phyloP scores from a whole-genome alignment of 2,888 invertebrate species.

The Aradus depressus region DNA sequence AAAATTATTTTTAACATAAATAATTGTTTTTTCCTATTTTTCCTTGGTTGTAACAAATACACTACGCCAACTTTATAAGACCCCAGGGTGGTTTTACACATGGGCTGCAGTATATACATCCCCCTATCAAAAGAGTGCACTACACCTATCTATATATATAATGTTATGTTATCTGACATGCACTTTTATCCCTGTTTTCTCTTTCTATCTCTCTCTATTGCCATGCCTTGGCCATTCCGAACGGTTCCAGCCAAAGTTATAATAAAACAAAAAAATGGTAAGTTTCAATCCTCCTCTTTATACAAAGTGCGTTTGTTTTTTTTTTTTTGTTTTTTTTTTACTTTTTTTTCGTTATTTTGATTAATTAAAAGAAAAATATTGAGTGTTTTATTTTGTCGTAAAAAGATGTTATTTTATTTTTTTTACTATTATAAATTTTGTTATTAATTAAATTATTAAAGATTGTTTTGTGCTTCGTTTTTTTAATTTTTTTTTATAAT shows the following conservation, averaged over 20 bases:
- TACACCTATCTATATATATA: too few species aligned
- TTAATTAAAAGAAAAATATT: constrained; percentile 15
- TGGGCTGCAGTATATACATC: too few species aligned
- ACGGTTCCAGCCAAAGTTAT: constrained; percentile 39
- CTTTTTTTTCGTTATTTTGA: constrained; percentile 21
- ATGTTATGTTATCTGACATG: constrained; percentile 30
- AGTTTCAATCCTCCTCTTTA: constrained; percentile 33
- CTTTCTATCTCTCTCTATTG: constrained; percentile 30
- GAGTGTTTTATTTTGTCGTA: constrained; percentile 22
- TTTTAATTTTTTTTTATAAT: constrained; percentile 25
- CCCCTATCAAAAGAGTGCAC: too few species aligned
- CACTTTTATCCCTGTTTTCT: constrained; percentile 31
- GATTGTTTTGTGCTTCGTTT: constrained; percentile 25
- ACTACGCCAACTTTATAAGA: too few species aligned
- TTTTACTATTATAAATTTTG: constrained; percentile 21
- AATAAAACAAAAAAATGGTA: constrained; percentile 42
- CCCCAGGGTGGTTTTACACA: too few species aligned
- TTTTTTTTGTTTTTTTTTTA: constrained; percentile 26
- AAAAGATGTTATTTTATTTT: constrained; percentile 22
- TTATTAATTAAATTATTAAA: constrained; percentile 20
- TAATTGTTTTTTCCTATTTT: too few species aligned
- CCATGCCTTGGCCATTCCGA: constrained; percentile 31
- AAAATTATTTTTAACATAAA: too few species aligned
- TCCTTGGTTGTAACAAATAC: too few species aligned
- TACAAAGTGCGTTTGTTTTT: constrained; percentile 20